These are phyloP conservation scores for Psittacula echo DNA, from an alignment of 2,797 vertebrate species.

Conservation along the genomic window DNA sequence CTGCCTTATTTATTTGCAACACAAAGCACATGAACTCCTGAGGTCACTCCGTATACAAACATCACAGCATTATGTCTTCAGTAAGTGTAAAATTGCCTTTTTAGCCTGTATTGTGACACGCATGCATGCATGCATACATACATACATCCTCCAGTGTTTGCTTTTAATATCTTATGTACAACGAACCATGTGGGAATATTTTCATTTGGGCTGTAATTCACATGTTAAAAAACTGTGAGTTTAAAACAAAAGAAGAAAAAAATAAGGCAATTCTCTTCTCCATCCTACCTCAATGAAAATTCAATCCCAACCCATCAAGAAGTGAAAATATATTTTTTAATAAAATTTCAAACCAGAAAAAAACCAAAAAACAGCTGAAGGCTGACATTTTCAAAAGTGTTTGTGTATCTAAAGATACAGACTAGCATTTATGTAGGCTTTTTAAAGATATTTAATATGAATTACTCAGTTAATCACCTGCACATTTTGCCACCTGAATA, in stretches of 20 bases:
- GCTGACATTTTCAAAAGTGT: not conserved
- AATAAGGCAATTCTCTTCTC: not conserved
- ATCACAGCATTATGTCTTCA: not conserved
- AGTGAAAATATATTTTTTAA: not conserved
- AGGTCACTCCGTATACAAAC: not conserved
- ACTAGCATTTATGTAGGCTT: not conserved
- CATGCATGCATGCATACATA: not conserved
- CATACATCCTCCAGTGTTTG: not conserved
- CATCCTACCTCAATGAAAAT: not conserved
- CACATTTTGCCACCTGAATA: not conserved
- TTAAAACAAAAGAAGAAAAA: not conserved
- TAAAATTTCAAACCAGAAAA: too few species aligned
- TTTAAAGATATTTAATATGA: not conserved
- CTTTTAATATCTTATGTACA: not conserved
- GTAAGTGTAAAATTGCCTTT: not conserved
- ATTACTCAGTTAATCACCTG: not conserved
- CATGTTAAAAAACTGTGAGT: not conserved
- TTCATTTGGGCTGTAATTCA: not conserved
- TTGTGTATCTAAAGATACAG: not conserved
- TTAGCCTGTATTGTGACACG: not conserved
- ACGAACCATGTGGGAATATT: not conserved
- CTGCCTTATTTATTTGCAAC: not conserved
- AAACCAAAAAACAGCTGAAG: not conserved
- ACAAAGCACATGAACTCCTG: not conserved
- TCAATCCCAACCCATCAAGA: not conserved